These are phyloP conservation scores for Cyprinodon variegatus DNA, from an alignment of 2,113 vertebrate genomes.

Conservation along the genomic window DNA sequence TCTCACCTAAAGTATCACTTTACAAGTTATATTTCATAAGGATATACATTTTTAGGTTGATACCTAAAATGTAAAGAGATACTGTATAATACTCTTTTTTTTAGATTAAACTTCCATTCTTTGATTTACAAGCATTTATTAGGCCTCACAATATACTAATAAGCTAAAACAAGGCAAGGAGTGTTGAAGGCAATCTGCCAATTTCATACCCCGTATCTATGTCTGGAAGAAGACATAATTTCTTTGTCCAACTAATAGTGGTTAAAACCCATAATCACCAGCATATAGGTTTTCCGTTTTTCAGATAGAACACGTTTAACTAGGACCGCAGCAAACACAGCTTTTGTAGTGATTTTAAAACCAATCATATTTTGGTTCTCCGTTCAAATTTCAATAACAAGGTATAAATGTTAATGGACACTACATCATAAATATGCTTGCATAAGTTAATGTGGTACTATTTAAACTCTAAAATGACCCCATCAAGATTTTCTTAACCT, in stretches of 20 bases:
- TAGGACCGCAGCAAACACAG: neutral
- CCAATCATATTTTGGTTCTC: too few species aligned
- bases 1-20: too few species aligned
- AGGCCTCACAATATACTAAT: neutral
- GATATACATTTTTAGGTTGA: neutral
- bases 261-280: neutral
- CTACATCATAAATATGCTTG: neutral
- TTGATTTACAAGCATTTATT: neutral
- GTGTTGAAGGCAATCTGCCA: too few species aligned
- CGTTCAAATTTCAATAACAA: neutral
- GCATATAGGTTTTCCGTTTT: neutral
- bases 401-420: neutral
- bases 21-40: neutral
- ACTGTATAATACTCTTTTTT: neutral
- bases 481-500: too few species aligned
- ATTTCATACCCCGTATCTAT: neutral
- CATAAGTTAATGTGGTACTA: neutral
- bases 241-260: too few species aligned
- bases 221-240: too few species aligned
- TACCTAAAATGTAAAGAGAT: neutral
- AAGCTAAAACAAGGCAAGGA: too few species aligned
- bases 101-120: neutral
- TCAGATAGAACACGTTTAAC: neutral
- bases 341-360: too few species aligned
- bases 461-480: neutral